Base-by-base conservation (phyloP, 1,140 invertebrate genomes). In the Berghia stephanieae region DNA sequence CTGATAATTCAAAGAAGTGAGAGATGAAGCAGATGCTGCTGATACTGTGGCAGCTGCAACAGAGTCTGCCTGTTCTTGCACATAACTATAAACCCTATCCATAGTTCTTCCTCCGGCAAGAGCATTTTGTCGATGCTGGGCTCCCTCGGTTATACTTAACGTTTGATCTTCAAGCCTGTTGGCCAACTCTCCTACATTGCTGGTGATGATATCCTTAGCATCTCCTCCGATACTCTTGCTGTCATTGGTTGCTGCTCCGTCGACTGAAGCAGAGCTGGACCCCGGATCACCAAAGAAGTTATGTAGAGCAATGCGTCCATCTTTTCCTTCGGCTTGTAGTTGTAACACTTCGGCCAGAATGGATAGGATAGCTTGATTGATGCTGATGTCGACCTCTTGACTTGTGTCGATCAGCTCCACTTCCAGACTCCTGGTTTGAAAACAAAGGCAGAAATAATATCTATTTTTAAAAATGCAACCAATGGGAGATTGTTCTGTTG, bases 391-490 rank as follows among this genome's bases (percentile, higher is more conserved):
- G 24, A 52, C 46, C 2, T 72, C 70, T 55, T 72, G 44, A 13
- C 24, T 43, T 36, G 70, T 72, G 70, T 72, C 46, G 13, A 52
- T 5, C 3, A 72, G 43, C 1, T 52, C 38, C 24, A 75, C n/a
- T n/a, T 63, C 34, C 24, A 75, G 27, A 49, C 42, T 8, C 18
- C 72, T 60, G 72, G n/a, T n/a, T n/a, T n/a, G n/a, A 43, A 63
- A 21, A 16, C 31, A 24, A 27, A 43, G 3, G 21, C 68, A 63
- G 13, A 42, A 42, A 8, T 43, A 69, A 40, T 36, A 40, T 8
- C 34, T 8, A 21, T 67, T 21, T 31, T n/a, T 36, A 31, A 36
- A 10, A 63, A 18, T 13, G 13, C 13, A 10, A 63, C 13, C 60
- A 63, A 13, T 13, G 27, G 13, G 27, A 31, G 27, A 16, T 18